Conservation (phyloP, 2,113 vertebrate genomes). For the Laticauda laticaudata region DNA sequence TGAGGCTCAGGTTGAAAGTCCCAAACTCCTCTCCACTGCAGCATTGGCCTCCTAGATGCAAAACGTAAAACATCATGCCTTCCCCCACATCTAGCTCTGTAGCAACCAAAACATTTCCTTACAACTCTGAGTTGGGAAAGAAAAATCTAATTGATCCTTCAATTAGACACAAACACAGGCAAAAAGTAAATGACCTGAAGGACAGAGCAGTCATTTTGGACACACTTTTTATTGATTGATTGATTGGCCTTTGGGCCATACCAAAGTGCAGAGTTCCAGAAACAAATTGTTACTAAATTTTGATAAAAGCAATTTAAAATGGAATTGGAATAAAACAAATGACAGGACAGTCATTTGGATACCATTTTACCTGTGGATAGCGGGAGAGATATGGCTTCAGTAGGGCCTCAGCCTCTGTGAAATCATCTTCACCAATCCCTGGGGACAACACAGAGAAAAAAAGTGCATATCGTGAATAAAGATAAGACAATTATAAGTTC, state of each 20-base stretch:
- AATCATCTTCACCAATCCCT: conserved; percentile 88
- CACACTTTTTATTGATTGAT: neutral
- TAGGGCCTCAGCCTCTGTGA: conserved; percentile 83
- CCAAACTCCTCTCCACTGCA: neutral
- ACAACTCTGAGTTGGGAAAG: neutral
- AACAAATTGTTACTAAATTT: no score
- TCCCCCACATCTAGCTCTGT: neutral
- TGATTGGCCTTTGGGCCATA: no score
- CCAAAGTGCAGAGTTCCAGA: no score
- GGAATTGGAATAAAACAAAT: no score
- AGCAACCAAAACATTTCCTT: neutral
- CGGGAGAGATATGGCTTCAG: conserved; percentile 83
- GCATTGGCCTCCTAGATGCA: neutral
- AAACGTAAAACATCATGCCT: neutral
- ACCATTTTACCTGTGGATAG: conserved; percentile 80
- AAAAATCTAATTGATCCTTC: neutral
- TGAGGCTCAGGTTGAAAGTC: neutral
- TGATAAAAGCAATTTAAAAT: no score
- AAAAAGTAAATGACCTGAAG: neutral
- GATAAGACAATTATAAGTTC: neutral
- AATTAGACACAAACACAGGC: neutral
- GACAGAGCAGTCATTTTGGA: neutral
- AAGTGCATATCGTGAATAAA: neutral
- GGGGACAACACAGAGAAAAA: neutral
- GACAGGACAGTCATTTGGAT: neutral